Conservation (phyloP, 2,888 invertebrate species). For the Oligia latruncula region DNA sequence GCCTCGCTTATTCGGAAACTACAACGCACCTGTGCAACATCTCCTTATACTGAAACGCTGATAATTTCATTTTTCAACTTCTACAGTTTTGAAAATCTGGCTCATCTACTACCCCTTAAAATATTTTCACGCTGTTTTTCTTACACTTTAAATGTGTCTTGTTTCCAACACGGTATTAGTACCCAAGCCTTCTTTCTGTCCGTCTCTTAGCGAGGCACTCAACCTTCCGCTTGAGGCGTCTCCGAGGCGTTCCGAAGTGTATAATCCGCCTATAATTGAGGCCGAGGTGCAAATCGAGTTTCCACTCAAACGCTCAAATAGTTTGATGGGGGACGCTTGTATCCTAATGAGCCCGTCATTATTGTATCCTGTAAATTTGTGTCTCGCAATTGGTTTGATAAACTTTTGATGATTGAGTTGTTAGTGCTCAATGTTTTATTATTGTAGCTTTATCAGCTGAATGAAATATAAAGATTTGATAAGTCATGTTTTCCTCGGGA, state of each 20-base stretch:
- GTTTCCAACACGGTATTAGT: conserved; percentile 1
- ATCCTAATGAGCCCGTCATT: conserved; percentile 27
- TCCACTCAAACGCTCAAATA: conserved; percentile 55
- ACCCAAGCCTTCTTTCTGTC: conserved; percentile 44
- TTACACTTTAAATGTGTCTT: background rate
- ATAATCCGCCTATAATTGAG: conserved; percentile 62
- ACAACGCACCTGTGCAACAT: background rate
- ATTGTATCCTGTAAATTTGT: conserved; percentile 11
- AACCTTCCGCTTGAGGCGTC: conserved; percentile 18
- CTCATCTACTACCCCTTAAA: too few relatives aligned
- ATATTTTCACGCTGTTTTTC: background rate
- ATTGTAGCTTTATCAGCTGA: background rate
- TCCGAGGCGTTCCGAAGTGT: conserved; percentile 42
- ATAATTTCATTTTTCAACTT: background rate
- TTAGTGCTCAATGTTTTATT: background rate
- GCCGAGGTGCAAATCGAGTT: conserved; percentile 67
- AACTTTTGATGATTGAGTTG: background rate
- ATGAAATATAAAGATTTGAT: background rate
- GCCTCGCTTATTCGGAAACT: background rate
- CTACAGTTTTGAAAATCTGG: background rate
- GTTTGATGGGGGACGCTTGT: conserved; percentile 45
- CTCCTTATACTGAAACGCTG: background rate
- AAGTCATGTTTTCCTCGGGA: too few relatives aligned
- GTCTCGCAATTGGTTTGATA: background rate
- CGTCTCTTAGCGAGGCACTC: conserved; percentile 1